Percentiles rank a stretch among this genome's conserved stretches.
These are phyloP conservation scores for Pachyrhynchus sulphureomaculatus DNA, from an alignment of 1,140 invertebrate species.

Conservation along the genomic window DNA sequence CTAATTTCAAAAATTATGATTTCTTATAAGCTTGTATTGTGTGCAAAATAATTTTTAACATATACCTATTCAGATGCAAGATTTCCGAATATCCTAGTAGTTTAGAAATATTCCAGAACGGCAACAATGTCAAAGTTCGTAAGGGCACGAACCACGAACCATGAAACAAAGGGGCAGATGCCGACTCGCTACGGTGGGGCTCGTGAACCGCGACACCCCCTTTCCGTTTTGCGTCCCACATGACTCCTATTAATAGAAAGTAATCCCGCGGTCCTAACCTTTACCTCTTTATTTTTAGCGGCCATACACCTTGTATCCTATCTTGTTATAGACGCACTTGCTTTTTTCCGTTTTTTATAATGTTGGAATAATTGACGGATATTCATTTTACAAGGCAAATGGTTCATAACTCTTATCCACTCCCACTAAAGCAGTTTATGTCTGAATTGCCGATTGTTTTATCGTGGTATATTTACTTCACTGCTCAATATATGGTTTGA, in stretches of 20 bases:
- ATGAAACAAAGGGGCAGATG: slow-evolving; percentile 30
- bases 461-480: no score
- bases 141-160: slow-evolving; percentile 12
- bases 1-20: no score
- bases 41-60: no score
- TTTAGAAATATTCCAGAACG: no score
- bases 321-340: slow-evolving; percentile 23
- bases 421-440: no score
- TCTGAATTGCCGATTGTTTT: no score
- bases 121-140: slow-evolving; percentile 13
- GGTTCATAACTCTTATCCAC: no score
- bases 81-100: no score
- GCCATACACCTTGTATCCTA: slow-evolving; percentile 21
- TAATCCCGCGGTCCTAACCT: slow-evolving; percentile 12
- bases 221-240: slow-evolving; percentile 30
- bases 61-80: no score
- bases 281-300: slow-evolving; percentile 14
- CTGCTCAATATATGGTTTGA: no score
- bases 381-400: no score
- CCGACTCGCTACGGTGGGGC: slow-evolving; percentile 25
- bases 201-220: slow-evolving; percentile 31
- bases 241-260: slow-evolving; percentile 20
- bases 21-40: no score
- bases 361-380: slow-evolving; percentile 18
- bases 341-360: slow-evolving; percentile 27